These are phyloP conservation scores for Oryzias curvinotus DNA, from an alignment of 2,113 vertebrate species.

Conservation along the genomic window DNA sequence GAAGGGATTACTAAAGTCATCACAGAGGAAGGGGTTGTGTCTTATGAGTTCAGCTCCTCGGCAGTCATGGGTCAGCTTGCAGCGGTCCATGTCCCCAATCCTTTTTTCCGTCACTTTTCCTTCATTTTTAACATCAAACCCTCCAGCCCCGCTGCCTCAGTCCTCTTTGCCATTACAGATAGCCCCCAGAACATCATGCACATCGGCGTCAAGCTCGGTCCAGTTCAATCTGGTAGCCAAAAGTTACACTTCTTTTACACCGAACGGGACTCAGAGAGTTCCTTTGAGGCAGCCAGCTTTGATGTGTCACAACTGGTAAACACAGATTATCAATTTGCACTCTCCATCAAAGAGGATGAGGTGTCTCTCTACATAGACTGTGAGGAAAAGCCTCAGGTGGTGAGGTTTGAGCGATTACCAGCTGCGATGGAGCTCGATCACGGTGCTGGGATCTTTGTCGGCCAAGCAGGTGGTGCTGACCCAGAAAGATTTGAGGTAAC, in stretches of 20 bases:
- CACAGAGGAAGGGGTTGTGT: slow-evolving; percentile 66
- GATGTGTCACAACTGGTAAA: slow-evolving; percentile 75
- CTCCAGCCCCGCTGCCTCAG: slow-evolving; percentile 61
- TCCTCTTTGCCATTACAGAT: slow-evolving; percentile 89
- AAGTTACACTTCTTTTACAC: slow-evolving; percentile 87
- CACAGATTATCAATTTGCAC: slow-evolving; percentile 83
- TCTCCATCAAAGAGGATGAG: slow-evolving; percentile 79
- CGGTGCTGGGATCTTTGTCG: slow-evolving; percentile 85
- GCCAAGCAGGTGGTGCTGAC: slow-evolving; percentile 86
- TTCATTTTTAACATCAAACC: slow-evolving; percentile 86
- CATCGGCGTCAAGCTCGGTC: slow-evolving; percentile 85
- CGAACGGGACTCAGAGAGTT: slow-evolving; percentile 75
- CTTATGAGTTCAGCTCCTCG: slow-evolving; percentile 77
- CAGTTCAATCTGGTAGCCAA: slow-evolving; percentile 66
- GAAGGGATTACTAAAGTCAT: slow-evolving; percentile 68
- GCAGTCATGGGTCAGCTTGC: slow-evolving; percentile 80
- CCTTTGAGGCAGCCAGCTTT: slow-evolving; percentile 82
- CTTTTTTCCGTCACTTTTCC: slow-evolving; percentile 89
- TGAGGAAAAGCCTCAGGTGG: slow-evolving; percentile 68
- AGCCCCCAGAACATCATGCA: slow-evolving; percentile 80
- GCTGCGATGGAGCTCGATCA: slow-evolving; percentile 84
- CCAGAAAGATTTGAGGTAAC: slow-evolving; percentile 85
- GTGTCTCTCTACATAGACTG: slow-evolving; percentile 86
- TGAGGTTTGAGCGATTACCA: slow-evolving; percentile 79
- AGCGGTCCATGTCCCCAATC: slow-evolving; percentile 77